A percentile compares a stretch with the other conserved stretches of the same genome.
phyloP scores from a whole-genome alignment of 2,888 invertebrate genomes.

The Nysson spinosus region DNA sequence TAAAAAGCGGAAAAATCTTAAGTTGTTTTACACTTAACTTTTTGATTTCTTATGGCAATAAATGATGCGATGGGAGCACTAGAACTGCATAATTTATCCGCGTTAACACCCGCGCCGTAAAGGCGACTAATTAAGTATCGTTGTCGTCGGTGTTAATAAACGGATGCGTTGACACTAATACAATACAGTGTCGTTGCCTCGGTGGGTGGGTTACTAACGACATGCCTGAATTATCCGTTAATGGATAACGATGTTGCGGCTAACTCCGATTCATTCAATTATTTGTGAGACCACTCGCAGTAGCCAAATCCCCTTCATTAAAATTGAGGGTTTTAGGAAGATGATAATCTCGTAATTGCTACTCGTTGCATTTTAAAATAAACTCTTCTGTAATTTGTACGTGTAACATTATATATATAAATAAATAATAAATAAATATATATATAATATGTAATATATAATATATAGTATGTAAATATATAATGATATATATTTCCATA shows the following conservation, averaged over 20 bases:
- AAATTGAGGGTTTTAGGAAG: slow-evolving; percentile 22
- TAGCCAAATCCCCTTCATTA: slow-evolving; percentile 4
- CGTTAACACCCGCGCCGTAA: slow-evolving; percentile 35
- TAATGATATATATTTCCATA: no score
- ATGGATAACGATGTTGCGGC: slow-evolving; percentile 69
- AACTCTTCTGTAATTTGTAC: no score
- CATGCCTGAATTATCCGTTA: slow-evolving; percentile 68
- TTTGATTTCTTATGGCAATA: slow-evolving; percentile 31
- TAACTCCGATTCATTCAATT: slow-evolving; percentile 70
- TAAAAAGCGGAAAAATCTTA: no score
- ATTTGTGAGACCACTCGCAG: slow-evolving; percentile 61
- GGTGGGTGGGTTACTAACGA: slow-evolving; percentile 53
- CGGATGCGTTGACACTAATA: slow-evolving; percentile 67
- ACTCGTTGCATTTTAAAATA: no score
- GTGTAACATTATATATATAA: no score
- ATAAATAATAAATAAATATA: no score
- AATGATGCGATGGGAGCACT: slow-evolving; percentile 29
- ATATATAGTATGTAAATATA: no score
- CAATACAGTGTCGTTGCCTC: slow-evolving; percentile 55
- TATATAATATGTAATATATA: no score
- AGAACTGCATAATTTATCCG: slow-evolving; percentile 51
- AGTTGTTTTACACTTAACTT: no score
- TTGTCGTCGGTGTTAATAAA: slow-evolving; percentile 69
- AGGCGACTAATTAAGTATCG: slow-evolving; percentile 54
- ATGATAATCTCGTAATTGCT: no score